Base-by-base conservation (phyloP, 2,797 vertebrate genomes). In the Smutsia temminckii region DNA sequence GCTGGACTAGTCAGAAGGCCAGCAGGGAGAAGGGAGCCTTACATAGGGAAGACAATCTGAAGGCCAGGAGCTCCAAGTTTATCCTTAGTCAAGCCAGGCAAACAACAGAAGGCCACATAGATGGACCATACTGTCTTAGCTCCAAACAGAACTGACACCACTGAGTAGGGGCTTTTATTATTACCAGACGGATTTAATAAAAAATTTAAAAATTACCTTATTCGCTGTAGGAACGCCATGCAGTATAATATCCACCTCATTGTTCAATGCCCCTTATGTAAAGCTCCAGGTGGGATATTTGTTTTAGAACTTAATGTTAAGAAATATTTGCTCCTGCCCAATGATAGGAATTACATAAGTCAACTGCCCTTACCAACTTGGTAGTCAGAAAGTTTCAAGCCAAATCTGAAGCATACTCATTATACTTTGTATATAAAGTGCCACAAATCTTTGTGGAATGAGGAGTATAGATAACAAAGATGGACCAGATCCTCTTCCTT, bases 281-380 rank as follows among this genome's bases (percentile, higher is more conserved):
- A 94, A 81, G 37, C 51, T n/a, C 59, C 18, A 37, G n/a, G 10
- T 89, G n/a, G 55, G 49, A 75, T 84, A 77, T 93, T 49, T 93
- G 51, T 72, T 89, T 59, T 53, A 89, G 68, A 91, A 55, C 27
- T 91, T 75, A 93, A 75, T 71, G 46, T 66, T 93, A 87, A 66
- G 40, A 84, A 93, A 37, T 46, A 32, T 71, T 86, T 86, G n/a
- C 12, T 61, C 51, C 34, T 78, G 66, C 55, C 37, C 40, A 90
- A 63, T 53, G 29, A 32, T 72, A 72, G 68, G 29, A 85, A 53
- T 85, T 77, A 49, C 23, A 12, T 49, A 86, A 95, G 57, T 83
- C 37, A 61, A 46, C 20, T 34, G 51, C 32, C 11, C 40, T 77
- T 81, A 84, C 55, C 51, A 68, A 61, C 32, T 23, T 81, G 68